Conservation (phyloP, 2,113 vertebrate species). For the Microcebus murinus region DNA sequence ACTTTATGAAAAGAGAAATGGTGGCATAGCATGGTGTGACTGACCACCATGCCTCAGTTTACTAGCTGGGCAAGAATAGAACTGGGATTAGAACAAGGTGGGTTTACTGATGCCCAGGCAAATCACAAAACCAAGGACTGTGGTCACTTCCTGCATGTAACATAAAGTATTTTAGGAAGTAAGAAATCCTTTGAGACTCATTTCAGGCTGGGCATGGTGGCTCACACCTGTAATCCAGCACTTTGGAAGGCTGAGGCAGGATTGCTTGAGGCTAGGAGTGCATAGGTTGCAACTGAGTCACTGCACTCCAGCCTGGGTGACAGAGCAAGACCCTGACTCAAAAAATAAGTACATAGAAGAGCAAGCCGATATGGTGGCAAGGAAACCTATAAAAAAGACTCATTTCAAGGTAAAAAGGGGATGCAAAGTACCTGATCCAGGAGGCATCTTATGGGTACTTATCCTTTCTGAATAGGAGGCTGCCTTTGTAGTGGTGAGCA, state of each 20-base stretch:
- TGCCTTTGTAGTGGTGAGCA: background rate
- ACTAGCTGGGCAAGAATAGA: background rate
- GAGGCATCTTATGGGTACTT: background rate
- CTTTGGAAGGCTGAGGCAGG: no score
- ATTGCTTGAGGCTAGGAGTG: no score
- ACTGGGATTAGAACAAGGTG: background rate
- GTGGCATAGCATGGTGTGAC: background rate
- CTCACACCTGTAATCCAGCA: no score
- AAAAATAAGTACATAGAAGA: no score
- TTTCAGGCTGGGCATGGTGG: no score
- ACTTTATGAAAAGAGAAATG: constrained; percentile 24
- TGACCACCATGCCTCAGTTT: background rate
- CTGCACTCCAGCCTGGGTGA: no score
- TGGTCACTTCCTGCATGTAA: background rate
- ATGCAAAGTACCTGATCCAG: background rate
- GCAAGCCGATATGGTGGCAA: no score
- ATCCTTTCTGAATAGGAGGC: background rate
- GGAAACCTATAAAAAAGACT: background rate
- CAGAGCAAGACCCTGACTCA: no score
- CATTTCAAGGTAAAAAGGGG: constrained; percentile 24
- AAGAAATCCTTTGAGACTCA: background rate
- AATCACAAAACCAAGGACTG: constrained; percentile 23
- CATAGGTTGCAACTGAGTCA: no score
- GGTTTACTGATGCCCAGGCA: background rate
- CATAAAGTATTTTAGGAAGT: constrained; percentile 9